These are phyloP conservation scores for Cataglyphis altisquamis DNA, from an alignment of 2,888 invertebrate genomes.

Conservation along the genomic window DNA sequence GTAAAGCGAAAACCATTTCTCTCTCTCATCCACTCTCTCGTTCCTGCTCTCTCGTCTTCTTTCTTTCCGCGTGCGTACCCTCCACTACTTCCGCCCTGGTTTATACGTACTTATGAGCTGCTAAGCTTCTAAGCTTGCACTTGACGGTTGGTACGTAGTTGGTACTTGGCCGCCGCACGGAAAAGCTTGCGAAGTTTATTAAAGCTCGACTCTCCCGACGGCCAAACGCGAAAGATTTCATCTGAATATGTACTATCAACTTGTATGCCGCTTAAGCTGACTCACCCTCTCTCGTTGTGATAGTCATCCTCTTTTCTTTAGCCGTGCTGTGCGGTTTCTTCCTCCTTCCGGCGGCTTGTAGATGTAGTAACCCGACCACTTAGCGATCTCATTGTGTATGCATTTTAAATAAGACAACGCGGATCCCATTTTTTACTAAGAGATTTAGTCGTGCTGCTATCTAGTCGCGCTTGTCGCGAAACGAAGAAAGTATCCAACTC, in stretches of 20 bases:
- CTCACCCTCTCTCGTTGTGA: not conserved
- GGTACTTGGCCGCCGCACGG: slow-evolving; percentile 63
- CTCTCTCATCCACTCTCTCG: not conserved
- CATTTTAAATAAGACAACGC: slow-evolving; percentile 73
- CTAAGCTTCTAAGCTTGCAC: slow-evolving; percentile 75
- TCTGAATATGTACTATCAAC: slow-evolving; percentile 61
- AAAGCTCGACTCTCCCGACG: slow-evolving; percentile 65
- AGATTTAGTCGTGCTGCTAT: slow-evolving; percentile 46
- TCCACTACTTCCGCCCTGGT: slow-evolving; percentile 60
- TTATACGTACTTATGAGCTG: slow-evolving; percentile 73
- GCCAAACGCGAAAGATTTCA: slow-evolving; percentile 69
- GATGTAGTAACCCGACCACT: slow-evolving; percentile 71
- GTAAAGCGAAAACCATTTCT: slow-evolving; percentile 21
- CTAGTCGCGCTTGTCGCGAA: not conserved
- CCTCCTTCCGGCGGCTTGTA: not conserved
- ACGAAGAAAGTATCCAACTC: slow-evolving; percentile 58
- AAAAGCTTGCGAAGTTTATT: slow-evolving; percentile 77
- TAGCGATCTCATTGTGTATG: slow-evolving; percentile 68
- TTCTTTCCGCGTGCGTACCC: slow-evolving; percentile 41
- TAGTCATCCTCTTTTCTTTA: not conserved
- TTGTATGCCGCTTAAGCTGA: slow-evolving; percentile 33
- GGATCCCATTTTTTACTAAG: not conserved
- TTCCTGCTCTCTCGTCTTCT: not conserved
- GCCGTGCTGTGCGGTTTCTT: slow-evolving; percentile 23
- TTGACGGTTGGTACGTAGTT: slow-evolving; percentile 75